Evolutionary conservation across 2,113 vertebrate genomes (phyloP), one percentile per base, ranked within the genome.

Genomic region (Dromaius novaehollandiae): DNA sequence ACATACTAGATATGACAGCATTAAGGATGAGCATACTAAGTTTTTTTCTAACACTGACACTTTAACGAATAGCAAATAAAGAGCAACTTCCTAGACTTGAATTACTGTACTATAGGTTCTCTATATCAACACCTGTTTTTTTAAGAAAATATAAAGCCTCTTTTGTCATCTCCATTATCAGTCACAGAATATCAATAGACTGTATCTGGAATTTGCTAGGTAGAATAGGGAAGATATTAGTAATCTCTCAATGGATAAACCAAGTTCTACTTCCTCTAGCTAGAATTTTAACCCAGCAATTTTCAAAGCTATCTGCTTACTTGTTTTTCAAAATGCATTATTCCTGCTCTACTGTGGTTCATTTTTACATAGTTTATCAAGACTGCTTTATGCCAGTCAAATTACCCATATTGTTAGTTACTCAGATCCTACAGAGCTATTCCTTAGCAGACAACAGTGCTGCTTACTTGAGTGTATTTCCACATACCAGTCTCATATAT

Each of bases 31-130:
- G 63, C 51, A 80, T 73, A 65, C 26, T 64, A 63, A 91, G 60
- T 90, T 81, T 91, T 34, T 76, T 97, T 96, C 64, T 91, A 80
- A 51, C 50, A 79, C 69, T 56, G 76, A 73, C n/a, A 86, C 11
- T 83, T 82, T 82, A 95, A 98, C 90, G 90, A 77, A n/a, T 3
- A 22, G 15, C 46, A 66, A 71, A 42, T 16, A 73, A 63, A 55
- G 30, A 78, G 5, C 15, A 32, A 28, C 12, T 64, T 90, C 14
- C 26, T 79, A 68, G 46, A 48, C 15, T 25, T 38, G 22, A 74
- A 56, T 74, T 71, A 14, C 13, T 61, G 5, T 68, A 56, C 30
- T 63, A 9, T 48, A 10, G 40, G 17, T 70, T 56, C 61, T 84
- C 19, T 68, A 22, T 53, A 71, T 85, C 38, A 76, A 66, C 6